These are phyloP conservation scores for Eufriesea mexicana DNA, from an alignment of 1,140 invertebrate genomes.

Conservation along the genomic window DNA sequence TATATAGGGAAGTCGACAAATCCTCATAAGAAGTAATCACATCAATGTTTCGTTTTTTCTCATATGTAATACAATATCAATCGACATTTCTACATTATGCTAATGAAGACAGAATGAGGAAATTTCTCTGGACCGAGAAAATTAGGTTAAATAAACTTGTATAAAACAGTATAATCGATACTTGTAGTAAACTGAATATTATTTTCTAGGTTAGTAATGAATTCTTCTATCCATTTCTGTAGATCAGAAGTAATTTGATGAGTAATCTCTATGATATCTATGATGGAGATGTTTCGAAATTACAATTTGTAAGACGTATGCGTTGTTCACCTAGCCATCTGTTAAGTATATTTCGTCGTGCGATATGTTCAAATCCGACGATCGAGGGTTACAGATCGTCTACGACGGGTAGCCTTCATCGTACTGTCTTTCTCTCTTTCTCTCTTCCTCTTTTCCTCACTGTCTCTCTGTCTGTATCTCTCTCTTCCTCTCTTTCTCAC, in stretches of 20 bases:
- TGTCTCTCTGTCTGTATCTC: not conserved
- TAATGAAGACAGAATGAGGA: not conserved
- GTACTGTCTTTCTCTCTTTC: slow-evolving; percentile 13
- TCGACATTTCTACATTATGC: not conserved
- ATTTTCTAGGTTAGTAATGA: not conserved
- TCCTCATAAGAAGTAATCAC: not conserved
- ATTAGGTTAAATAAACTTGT: not conserved
- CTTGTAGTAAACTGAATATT: not conserved
- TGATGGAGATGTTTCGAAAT: not conserved
- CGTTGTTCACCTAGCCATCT: slow-evolving; percentile 56
- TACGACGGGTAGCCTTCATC: slow-evolving; percentile 33
- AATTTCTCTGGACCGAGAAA: not conserved
- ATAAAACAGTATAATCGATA: not conserved
- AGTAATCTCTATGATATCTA: not conserved
- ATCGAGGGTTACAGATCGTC: slow-evolving; percentile 61
- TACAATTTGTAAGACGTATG: slow-evolving; percentile 48
- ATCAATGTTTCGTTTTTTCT: not conserved
- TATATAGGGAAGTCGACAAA: not conserved
- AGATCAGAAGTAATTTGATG: not conserved
- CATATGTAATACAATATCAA: not conserved
- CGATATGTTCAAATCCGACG: slow-evolving; percentile 54
- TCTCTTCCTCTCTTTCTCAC: slow-evolving; percentile 7
- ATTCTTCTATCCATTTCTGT: slow-evolving; percentile 25
- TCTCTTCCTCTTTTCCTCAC: not conserved
- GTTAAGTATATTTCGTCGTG: slow-evolving; percentile 57